Evolutionary conservation across 1,140 invertebrate genomes (phyloP).

Genomic region (Aphaenogaster ashmeadi): DNA sequence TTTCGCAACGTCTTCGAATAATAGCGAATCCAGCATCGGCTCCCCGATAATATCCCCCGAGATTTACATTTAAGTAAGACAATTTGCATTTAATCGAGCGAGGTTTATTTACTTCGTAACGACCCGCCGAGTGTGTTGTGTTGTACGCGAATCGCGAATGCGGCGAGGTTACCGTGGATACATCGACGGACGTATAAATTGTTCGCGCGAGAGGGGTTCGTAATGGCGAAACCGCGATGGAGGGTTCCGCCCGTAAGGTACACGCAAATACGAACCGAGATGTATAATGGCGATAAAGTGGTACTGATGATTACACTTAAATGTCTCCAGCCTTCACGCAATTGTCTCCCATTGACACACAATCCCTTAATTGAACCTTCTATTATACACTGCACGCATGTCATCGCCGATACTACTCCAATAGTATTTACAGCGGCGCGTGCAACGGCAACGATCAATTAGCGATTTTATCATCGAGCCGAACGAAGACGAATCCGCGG

Average conservation of each 20-base stretch:
- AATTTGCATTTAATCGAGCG: conserved; percentile 40
- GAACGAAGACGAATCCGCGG: not conserved
- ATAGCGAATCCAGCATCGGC: not conserved
- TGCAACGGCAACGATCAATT: not conserved
- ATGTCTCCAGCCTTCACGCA: conserved; percentile 49
- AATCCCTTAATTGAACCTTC: conserved; percentile 52
- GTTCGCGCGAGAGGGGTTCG: conserved; percentile 43
- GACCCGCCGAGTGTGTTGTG: not conserved
- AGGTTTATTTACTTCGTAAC: not conserved
- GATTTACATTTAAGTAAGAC: conserved; percentile 20
- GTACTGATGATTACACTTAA: conserved; percentile 62
- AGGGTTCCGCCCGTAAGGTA: conserved; percentile 21
- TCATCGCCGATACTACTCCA: not conserved
- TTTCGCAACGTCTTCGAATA: not conserved
- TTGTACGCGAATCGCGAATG: not conserved
- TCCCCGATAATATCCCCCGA: not conserved
- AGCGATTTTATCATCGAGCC: not conserved
- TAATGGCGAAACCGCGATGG: conserved; percentile 40
- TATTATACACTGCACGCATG: conserved; percentile 28
- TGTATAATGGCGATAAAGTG: conserved; percentile 31
- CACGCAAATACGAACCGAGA: conserved; percentile 18
- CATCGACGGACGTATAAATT: conserved; percentile 61
- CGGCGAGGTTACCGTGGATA: conserved; percentile 6
- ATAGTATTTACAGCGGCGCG: not conserved
- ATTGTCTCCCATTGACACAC: conserved; percentile 70